phyloP scores from a whole-genome alignment of 2,888 invertebrate genomes.

The Dryadula phaetusa region DNA sequence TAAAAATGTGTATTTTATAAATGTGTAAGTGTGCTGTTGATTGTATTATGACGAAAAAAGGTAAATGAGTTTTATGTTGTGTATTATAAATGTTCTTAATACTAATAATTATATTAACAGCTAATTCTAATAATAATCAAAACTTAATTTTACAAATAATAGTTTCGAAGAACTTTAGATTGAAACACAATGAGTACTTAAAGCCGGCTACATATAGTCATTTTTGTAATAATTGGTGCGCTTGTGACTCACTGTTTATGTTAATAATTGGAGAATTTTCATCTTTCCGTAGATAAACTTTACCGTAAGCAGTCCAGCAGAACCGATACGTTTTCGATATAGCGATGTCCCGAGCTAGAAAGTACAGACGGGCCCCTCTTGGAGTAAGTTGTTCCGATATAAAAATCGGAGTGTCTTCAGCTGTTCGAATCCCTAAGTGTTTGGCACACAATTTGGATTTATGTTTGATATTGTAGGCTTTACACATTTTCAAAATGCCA shows the following conservation, averaged over 20 bases:
- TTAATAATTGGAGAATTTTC: slow-evolving; percentile 40
- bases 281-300: slow-evolving; percentile 43
- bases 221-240: slow-evolving; percentile 6
- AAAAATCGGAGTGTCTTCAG: slow-evolving; percentile 42
- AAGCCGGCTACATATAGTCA: too few relatives aligned
- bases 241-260: slow-evolving; percentile 38
- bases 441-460: slow-evolving; percentile 44
- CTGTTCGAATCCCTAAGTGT: slow-evolving; percentile 40
- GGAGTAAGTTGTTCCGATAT: slow-evolving; percentile 45
- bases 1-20: too few relatives aligned
- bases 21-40: too few relatives aligned
- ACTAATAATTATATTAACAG: too few relatives aligned
- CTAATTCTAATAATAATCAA: too few relatives aligned
- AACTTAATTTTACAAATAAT: too few relatives aligned
- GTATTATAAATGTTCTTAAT: too few relatives aligned
- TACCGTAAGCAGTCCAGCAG: slow-evolving; percentile 46
- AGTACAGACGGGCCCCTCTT: slow-evolving; percentile 43
- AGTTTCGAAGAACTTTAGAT: too few relatives aligned
- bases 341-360: slow-evolving; percentile 44
- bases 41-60: too few relatives aligned
- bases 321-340: slow-evolving; percentile 41
- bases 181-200: too few relatives aligned
- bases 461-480: slow-evolving; percentile 42
- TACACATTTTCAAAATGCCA: slow-evolving; percentile 40
- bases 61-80: too few relatives aligned